phyloP scores from a whole-genome alignment of 2,888 invertebrate species.

The Chironomus tentans region DNA sequence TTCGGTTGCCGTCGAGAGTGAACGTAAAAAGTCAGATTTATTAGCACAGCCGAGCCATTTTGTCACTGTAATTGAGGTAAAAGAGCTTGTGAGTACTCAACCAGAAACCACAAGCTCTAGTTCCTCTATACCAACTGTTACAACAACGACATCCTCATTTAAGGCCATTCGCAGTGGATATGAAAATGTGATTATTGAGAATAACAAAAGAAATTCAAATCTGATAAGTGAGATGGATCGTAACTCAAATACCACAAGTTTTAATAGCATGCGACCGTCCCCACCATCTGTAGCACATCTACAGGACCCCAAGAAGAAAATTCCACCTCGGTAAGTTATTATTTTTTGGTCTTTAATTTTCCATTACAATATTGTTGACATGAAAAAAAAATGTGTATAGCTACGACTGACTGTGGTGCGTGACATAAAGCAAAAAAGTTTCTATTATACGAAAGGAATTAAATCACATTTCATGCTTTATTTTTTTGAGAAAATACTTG shows the following conservation, averaged over 20 bases:
- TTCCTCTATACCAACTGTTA: constrained; percentile 35
- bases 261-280: constrained; percentile 34
- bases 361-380: neutral
- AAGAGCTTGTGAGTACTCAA: constrained; percentile 47
- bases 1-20: constrained; percentile 22
- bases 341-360: neutral
- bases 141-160: constrained; percentile 17
- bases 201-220: constrained; percentile 22
- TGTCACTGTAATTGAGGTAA: constrained; percentile 82
- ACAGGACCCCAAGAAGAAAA: constrained; percentile 53
- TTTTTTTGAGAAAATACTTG: neutral
- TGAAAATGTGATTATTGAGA: constrained; percentile 25
- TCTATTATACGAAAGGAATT: neutral
- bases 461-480: neutral
- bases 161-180: constrained; percentile 21
- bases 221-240: constrained; percentile 14
- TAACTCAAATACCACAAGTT: constrained; percentile 2
- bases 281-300: constrained; percentile 51
- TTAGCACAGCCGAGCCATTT: constrained; percentile 47
- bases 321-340: constrained; percentile 53
- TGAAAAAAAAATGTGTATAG: neutral
- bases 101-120: constrained; percentile 39
- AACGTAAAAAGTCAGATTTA: constrained; percentile 29
- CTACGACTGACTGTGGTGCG: neutral
- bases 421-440: neutral